Percentiles rank a stretch among this genome's conserved stretches.
Conservation (phyloP, 1,140 invertebrate genomes). For the Colletes latitarsis region DNA sequence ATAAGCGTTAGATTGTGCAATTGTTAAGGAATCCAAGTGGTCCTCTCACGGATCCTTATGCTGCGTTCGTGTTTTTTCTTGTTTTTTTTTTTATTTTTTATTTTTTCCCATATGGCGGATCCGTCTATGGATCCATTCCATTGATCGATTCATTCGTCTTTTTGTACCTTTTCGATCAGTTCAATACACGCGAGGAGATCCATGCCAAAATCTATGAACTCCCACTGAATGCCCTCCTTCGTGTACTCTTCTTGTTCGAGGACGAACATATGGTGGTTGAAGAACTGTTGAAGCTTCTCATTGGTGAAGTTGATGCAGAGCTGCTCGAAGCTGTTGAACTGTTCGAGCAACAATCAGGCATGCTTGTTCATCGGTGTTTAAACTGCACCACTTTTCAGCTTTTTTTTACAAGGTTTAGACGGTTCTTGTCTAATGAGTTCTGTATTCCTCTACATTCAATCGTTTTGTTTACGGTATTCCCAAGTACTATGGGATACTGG, state of each 20-base stretch:
- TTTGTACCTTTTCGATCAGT: constrained; percentile 96
- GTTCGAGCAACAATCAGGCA: constrained; percentile 78
- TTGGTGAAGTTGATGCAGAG: constrained; percentile 99
- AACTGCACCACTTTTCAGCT: not conserved
- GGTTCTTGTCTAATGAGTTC: constrained; percentile 7
- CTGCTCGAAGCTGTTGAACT: constrained; percentile 99
- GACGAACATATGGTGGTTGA: constrained; percentile 99
- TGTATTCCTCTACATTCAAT: constrained; percentile 14
- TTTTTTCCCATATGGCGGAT: constrained; percentile 16
- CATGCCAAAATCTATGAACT: constrained; percentile 99
- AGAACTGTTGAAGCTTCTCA: constrained; percentile 98
- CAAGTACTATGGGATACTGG: not conserved
- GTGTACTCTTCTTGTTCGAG: constrained; percentile 99
- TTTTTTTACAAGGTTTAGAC: not conserved
- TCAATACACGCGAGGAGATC: constrained; percentile 98
- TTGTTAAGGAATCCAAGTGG: constrained; percentile 20
- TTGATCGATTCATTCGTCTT: constrained; percentile 58
- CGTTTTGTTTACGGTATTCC: not conserved
- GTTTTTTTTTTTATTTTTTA: constrained; percentile 19
- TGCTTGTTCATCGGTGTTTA: constrained; percentile 64
- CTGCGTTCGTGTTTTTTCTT: constrained; percentile 19
- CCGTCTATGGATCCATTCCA: constrained; percentile 42
- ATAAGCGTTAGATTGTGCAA: constrained; percentile 69
- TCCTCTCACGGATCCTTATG: constrained; percentile 37
- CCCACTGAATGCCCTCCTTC: constrained; percentile 96